Conservation (phyloP, 2,888 invertebrate genomes). For the Brassicogethes aeneus region DNA sequence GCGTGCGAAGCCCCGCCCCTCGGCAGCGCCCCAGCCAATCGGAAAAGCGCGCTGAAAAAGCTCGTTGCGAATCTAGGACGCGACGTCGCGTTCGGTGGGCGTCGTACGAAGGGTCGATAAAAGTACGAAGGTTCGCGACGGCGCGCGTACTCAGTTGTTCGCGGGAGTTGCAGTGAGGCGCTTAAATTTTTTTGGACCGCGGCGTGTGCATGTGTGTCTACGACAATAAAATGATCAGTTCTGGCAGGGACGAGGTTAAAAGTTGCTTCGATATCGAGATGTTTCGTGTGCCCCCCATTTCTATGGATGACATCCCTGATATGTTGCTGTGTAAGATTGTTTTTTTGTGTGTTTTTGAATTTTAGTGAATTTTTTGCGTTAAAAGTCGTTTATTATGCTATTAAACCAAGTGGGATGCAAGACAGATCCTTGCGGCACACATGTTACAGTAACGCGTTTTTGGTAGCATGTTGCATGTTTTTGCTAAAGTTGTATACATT, state of each 20-base stretch:
- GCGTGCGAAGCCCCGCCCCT: no score
- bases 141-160: slow-evolving; percentile 28
- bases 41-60: slow-evolving; percentile 42
- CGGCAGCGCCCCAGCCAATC: no score
- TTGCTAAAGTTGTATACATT: no score
- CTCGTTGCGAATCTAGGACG: slow-evolving; percentile 43
- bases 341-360: neutral
- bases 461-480: no score
- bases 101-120: slow-evolving; percentile 31
- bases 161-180: slow-evolving; percentile 16
- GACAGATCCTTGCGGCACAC: no score
- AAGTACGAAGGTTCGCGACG: slow-evolving; percentile 23
- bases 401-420: no score
- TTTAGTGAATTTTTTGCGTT: slow-evolving; percentile 5
- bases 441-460: no score
- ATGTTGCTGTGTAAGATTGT: slow-evolving; percentile 59
- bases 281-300: slow-evolving; percentile 64
- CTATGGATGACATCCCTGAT: slow-evolving; percentile 64
- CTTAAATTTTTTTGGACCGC: slow-evolving; percentile 4
- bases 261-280: slow-evolving; percentile 39
- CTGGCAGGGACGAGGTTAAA: slow-evolving; percentile 30
- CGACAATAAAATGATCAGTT: slow-evolving; percentile 31
- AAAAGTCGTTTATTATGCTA: no score
- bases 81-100: slow-evolving; percentile 45
- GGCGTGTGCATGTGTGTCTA: neutral